These are phyloP conservation scores for Prorops nasuta DNA, from an alignment of 1,140 invertebrate genomes.

Conservation along the genomic window DNA sequence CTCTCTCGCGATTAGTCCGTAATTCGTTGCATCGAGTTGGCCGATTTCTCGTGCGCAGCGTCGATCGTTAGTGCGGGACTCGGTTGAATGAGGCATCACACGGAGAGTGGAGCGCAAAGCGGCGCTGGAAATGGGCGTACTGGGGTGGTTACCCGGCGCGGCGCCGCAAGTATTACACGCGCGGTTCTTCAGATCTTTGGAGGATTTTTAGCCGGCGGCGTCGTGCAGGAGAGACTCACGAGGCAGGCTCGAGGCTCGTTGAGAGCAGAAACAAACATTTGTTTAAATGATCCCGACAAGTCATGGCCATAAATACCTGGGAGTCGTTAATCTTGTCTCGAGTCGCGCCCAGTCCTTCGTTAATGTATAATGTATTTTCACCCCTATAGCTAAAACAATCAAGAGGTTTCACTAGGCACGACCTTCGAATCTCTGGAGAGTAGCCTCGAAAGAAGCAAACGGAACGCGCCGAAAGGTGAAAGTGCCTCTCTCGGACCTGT, in stretches of 20 bases:
- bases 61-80: not conserved
- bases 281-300: slow-evolving; percentile 42
- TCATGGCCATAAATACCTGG: slow-evolving; percentile 36
- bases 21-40: too few relatives aligned
- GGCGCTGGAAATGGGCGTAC: not conserved
- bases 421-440: slow-evolving; percentile 14
- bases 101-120: not conserved
- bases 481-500: too few relatives aligned
- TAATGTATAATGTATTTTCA: slow-evolving; percentile 46
- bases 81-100: not conserved
- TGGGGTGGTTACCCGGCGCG: too few relatives aligned
- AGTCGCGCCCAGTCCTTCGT: slow-evolving; percentile 28
- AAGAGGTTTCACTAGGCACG: too few relatives aligned
- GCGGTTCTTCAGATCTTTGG: slow-evolving; percentile 9
- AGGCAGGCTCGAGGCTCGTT: slow-evolving; percentile 18
- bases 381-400: slow-evolving; percentile 44
- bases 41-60: too few relatives aligned
- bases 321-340: slow-evolving; percentile 43
- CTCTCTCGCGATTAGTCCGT: too few relatives aligned
- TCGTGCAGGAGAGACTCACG: slow-evolving; percentile 15
- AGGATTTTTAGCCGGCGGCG: too few relatives aligned
- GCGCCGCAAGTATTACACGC: slow-evolving; percentile 17
- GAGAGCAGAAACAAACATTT: slow-evolving; percentile 45
- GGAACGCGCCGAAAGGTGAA: too few relatives aligned
- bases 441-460: too few relatives aligned